These are phyloP conservation scores for Lagopus muta DNA, from an alignment of 2,113 vertebrate genomes.

Conservation along the genomic window DNA sequence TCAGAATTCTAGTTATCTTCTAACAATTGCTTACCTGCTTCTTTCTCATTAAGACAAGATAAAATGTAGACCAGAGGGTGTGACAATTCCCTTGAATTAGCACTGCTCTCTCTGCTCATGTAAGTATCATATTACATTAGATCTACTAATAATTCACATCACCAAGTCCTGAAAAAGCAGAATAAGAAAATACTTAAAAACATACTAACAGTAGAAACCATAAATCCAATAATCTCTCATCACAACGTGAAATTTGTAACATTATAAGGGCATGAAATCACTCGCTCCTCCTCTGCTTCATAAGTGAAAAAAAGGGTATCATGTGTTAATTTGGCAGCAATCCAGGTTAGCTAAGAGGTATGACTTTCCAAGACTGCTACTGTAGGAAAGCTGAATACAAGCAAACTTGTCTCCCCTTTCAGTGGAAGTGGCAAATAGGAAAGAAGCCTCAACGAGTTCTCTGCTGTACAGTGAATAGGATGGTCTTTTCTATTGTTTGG, in stretches of 20 bases:
- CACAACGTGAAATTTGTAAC: not conserved
- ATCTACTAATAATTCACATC: not conserved
- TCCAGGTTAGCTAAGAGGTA: not conserved
- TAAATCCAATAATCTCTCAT: not conserved
- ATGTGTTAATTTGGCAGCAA: not conserved
- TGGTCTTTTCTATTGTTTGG: not conserved
- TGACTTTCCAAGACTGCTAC: fast-evolving
- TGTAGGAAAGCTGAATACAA: not conserved
- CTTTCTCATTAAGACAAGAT: not conserved
- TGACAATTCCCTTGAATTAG: not conserved
- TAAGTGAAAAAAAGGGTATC: not conserved
- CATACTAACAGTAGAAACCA: not conserved
- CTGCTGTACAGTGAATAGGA: not conserved
- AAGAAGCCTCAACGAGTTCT: not conserved
- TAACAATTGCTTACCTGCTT: not conserved
- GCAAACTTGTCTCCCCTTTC: not conserved
- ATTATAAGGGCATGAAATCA: not conserved
- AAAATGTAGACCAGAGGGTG: not conserved
- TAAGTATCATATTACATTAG: not conserved
- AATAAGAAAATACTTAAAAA: not conserved
- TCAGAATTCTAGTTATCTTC: not conserved
- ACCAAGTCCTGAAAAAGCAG: not conserved
- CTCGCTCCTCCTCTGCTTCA: not conserved
- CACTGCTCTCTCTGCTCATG: fast-evolving
- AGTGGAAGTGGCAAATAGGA: not conserved